phyloP scores from a whole-genome alignment of 2,113 vertebrate species.

The Brachirus orientalis region DNA sequence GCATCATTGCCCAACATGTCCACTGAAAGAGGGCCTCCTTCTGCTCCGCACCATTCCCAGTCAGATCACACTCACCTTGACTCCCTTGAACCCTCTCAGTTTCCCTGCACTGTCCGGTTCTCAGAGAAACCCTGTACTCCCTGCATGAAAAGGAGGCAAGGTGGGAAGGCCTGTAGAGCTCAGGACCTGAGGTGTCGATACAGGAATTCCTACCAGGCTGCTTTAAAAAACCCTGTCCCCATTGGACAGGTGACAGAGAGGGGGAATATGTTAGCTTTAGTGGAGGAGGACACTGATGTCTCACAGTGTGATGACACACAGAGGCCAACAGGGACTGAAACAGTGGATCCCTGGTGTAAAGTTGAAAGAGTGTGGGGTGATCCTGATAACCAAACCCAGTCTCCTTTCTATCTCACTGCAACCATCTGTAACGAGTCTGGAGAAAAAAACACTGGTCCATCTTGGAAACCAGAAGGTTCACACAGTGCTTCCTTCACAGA shows the following conservation, averaged over 20 bases:
- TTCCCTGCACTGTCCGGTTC: constrained; percentile 53
- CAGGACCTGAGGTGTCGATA: constrained; percentile 77
- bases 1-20: constrained; percentile 7
- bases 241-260: constrained; percentile 52
- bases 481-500: constrained; percentile 26
- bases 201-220: constrained; percentile 82
- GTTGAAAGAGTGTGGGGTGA: constrained; percentile 30
- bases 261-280: constrained; percentile 61
- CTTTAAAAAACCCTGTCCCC: constrained; percentile 77
- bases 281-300: constrained; percentile 70
- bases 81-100: constrained; percentile 40
- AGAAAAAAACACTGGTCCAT: constrained; percentile 48
- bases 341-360: constrained; percentile 26
- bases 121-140: constrained; percentile 82
- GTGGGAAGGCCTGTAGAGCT: constrained; percentile 48
- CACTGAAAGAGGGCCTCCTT: constrained; percentile 8
- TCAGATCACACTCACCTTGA: constrained; percentile 7
- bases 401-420: constrained; percentile 9
- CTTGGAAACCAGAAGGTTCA: constrained; percentile 46
- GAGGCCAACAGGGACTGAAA: constrained; percentile 10
- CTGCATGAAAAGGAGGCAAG: constrained; percentile 76
- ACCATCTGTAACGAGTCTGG: constrained; percentile 63
- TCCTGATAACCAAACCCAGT: constrained; percentile 20
- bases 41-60: constrained; percentile 30
- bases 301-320: constrained; percentile 24